Base-by-base conservation (phyloP, 2,113 vertebrate genomes). In the Formicarius rufipectus region DNA sequence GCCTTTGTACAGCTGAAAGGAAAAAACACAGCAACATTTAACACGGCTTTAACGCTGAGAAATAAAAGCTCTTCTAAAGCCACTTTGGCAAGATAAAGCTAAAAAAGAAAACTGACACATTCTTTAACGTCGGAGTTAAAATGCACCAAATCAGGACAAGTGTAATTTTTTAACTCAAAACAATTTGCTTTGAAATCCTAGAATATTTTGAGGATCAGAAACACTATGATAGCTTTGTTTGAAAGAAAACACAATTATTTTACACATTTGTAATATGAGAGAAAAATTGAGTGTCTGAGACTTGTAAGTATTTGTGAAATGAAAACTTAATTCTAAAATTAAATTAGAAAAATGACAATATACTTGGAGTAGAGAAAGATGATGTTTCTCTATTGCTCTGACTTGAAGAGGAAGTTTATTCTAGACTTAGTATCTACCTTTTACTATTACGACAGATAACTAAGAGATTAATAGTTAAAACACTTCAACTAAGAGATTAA, bases 1-100 rank as follows among this genome's bases (percentile, higher is more conserved):
- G 89, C 99, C 99, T 98, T 99, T 99, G 96, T 99, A 99, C 9
- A 99, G 95, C 99, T 99, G 63, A 95, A 97, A 92, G 21, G 67
- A 79, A 95, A 74, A 52, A 67, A 75, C 17, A 81, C 23, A 28
- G 25, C 40, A 87, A 60, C 76, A 52, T 66, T 91, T 77, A 74
- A 64, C 40, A 84, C 8, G 5, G 59, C 47, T 74, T 67, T 28
- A 87, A 84, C 11, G 72, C 72, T 59, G 50, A 81, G 23, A 96
- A 95, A 75, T 52, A 79, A 93, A 60, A 44, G 17, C 42, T 66
- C 33, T 75, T 74, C 60, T 3, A 89, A 73, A 83, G 9, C 45
- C 33, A 80, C 0, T 1, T 74, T 12, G 45, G 18, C 21, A 63
- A 84, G 68, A 90, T 55, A 67, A 74, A 78, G 14, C 6, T 84